Evolutionary conservation across 2,888 invertebrate genomes (phyloP), one percentile per base, ranked within the genome.

Genomic region (Nomada goodeniana): DNA sequence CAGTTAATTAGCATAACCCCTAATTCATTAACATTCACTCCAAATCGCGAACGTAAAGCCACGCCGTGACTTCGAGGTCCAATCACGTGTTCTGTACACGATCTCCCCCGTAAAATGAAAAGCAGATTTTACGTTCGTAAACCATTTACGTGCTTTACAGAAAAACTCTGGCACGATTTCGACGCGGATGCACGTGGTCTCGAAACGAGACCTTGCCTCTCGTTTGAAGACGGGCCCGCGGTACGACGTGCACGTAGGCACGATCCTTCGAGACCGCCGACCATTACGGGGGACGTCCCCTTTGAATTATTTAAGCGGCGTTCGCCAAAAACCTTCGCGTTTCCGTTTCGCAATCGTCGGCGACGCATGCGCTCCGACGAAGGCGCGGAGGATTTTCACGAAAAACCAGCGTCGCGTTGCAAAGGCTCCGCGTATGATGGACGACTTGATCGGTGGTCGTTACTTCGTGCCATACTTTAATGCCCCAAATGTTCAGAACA

Each of bases 281-380:
- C 59, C 52, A 85, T 84, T 80, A 78, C 71, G 69, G 82, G 64
- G 74, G 3, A 50, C 68, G 65, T 55, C 20, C 18, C 73, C 60
- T 83, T 86, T 90, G 88, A 89, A 91, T 91, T 90, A 91, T 90
- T 91, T 86, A 88, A 90, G 60, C 82, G 78, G 77, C 88, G 88
- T 86, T 71, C 82, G 63, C 29, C 76, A 76, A 82, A 36, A 77
- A 55, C 85, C 68, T 76, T 63, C 63, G 87, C 68, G 65, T 82
- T 82, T 87, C 77, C 70, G 63, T 87, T 87, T 82, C 69, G 85
- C 69, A 87, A 87, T 80, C 20, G 76, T 42, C 36, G 65, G 29
- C 29, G 1, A 0, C 52, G 52, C 53, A 50, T 50, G 29, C 53
- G 50, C 29, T 1, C 23, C 47, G 10, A 15, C 7, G 36, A 2